Evolutionary conservation across 1,140 invertebrate species (phyloP), one percentile per base, ranked within the genome.

Genomic region (Bursaphelenchus mucronatus): DNA sequence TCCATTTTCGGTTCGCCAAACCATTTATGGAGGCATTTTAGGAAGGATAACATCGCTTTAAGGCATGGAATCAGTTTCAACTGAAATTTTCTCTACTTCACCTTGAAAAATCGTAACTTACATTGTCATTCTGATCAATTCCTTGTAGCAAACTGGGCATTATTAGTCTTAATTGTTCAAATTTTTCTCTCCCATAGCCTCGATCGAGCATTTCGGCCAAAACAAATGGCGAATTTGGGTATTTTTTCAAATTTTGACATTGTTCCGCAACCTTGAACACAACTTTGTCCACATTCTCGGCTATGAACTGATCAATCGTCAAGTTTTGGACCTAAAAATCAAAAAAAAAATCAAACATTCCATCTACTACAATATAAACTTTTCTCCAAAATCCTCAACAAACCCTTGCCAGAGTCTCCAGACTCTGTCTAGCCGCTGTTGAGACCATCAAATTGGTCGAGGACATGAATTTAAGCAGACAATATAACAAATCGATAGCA

Each of bases 271-370:
- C 11, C 7, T 59, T 59, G 40, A 40, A 59, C 17, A 59, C 57
- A n/a, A 59, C 57, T 8, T 50, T 45, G 41, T 59, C 57, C 10
- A 44, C 57, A 39, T 59, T 59, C 11, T 59, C 41, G 57, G 11
- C 40, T 44, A 59, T n/a, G 2, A 59, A 59, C 4, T 41, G 40
- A 15, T 59, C 57, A 17, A 39, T 19, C 19, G 57, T 44, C 40
- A 44, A 1, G 57, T 50, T 13, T 11, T 13, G 45, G 11, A 39
- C 41, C 57, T 59, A 44, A 59, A 59, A 40, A 17, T 6, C 13
- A 49, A 49, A 49, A n/a, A n/a, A n/a, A 49, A n/a, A n/a, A 3
- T n/a, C 13, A 17, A n/a, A 49, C 1, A 49, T 17, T n/a, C 4
- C 4, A n/a, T 4, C 13, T 49, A n/a, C 13, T 21, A 55, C 19